Evolutionary conservation across 1,140 invertebrate genomes (phyloP).

Genomic region (Conus ventricosus): DNA sequence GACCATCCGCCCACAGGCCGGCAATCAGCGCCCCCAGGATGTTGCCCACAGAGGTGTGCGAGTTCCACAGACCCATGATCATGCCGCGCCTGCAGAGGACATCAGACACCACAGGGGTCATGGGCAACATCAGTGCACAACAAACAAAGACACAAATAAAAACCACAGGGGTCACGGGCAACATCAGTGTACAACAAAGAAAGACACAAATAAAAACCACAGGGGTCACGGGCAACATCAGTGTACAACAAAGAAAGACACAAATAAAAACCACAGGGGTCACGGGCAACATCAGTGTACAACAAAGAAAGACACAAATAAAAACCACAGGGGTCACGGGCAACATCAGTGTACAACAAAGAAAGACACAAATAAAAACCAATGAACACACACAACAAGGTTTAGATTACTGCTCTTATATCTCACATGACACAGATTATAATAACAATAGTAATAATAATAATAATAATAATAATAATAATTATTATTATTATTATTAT

Average conservation of each 20-base stretch:
- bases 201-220: background rate
- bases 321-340: background rate
- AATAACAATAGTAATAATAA: no score
- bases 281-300: no score
- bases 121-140: no score
- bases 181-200: background rate
- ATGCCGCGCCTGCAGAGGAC: conserved; percentile 79
- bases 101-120: no score
- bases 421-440: no score
- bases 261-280: background rate
- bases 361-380: background rate
- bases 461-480: no score
- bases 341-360: background rate
- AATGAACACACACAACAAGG: background rate
- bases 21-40: conserved; percentile 91
- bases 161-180: no score
- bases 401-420: no score
- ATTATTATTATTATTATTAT: no score
- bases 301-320: background rate
- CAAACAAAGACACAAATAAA: no score
- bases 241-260: background rate
- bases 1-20: conserved; percentile 85
- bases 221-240: no score
- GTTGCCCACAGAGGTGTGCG: conserved; percentile 96
- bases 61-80: conserved; percentile 97